These are phyloP conservation scores for Beaufortia kweichowensis DNA, from an alignment of 2,113 vertebrate genomes.

Conservation along the genomic window DNA sequence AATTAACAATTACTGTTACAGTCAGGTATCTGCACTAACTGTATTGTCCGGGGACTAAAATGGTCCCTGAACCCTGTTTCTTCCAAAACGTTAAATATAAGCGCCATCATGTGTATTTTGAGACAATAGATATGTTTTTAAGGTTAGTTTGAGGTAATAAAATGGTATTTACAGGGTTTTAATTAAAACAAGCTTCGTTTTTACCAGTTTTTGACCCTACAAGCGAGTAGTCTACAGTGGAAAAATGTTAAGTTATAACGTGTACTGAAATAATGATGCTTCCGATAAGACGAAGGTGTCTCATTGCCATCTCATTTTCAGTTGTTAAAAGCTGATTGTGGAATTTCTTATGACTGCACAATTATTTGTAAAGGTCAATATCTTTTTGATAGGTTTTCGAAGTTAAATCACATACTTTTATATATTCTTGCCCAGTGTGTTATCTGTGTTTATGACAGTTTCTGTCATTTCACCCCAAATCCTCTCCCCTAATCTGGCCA, in stretches of 20 bases:
- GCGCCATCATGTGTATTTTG: no score
- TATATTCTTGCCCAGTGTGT: background rate
- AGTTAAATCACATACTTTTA: constrained; percentile 11
- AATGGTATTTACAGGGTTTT: no score
- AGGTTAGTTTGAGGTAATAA: no score
- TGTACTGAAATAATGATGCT: background rate
- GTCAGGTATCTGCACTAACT: background rate
- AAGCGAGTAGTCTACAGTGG: background rate
- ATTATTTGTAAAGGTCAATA: constrained; percentile 27
- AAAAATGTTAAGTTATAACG: background rate
- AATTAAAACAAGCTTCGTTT: no score
- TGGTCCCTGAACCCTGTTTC: no score
- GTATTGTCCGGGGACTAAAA: no score
- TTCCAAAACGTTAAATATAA: no score
- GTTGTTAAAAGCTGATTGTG: background rate
- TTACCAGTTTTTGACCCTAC: background rate
- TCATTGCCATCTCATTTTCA: background rate
- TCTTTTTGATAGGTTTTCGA: background rate
- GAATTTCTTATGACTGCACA: background rate
- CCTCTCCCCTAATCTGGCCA: background rate
- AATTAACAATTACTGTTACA: background rate
- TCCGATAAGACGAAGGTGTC: background rate
- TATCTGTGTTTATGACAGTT: constrained; percentile 10
- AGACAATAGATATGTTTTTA: no score
- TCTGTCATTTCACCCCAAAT: background rate